These are phyloP conservation scores for Pedionomus torquatus DNA, from an alignment of 2,113 vertebrate genomes.

Conservation along the genomic window DNA sequence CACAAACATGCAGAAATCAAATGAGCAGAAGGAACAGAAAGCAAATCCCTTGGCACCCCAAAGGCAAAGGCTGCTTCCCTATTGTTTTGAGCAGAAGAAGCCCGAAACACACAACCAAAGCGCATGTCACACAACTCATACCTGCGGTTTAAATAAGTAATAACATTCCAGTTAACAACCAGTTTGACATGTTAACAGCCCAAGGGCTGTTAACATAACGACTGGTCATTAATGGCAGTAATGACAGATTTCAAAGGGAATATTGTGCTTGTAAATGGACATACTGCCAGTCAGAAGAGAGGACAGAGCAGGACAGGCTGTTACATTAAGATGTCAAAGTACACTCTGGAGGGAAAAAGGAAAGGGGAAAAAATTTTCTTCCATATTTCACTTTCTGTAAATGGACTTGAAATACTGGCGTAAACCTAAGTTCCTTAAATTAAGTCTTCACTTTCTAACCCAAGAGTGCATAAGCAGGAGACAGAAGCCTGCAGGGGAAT, in stretches of 20 bases:
- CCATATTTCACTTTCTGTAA: constrained; percentile 48
- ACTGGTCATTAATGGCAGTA: constrained; percentile 73
- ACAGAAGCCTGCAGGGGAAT: constrained; percentile 69
- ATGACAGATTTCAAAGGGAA: constrained; percentile 74
- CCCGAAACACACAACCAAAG: neutral
- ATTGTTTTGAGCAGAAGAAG: constrained; percentile 18
- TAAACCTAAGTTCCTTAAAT: constrained; percentile 64
- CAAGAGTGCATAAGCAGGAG: constrained; percentile 42
- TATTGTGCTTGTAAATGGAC: constrained; percentile 63
- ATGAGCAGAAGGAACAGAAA: constrained; percentile 33
- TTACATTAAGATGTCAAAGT: constrained; percentile 48
- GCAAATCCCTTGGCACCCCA: constrained; percentile 24
- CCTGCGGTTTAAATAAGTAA: constrained; percentile 66
- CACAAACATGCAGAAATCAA: constrained; percentile 25
- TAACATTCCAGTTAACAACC: constrained; percentile 67
- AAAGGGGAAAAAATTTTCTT: neutral
- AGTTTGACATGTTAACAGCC: constrained; percentile 72
- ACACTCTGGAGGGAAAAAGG: neutral
- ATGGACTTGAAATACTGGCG: constrained; percentile 43
- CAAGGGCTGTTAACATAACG: constrained; percentile 71
- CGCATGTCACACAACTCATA: constrained; percentile 26
- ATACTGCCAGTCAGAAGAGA: constrained; percentile 41
- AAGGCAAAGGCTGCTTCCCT: neutral
- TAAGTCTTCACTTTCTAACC: constrained; percentile 66
- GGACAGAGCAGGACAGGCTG: constrained; percentile 9